Conservation (phyloP, 2,888 invertebrate species). For the Beris morrisii region DNA sequence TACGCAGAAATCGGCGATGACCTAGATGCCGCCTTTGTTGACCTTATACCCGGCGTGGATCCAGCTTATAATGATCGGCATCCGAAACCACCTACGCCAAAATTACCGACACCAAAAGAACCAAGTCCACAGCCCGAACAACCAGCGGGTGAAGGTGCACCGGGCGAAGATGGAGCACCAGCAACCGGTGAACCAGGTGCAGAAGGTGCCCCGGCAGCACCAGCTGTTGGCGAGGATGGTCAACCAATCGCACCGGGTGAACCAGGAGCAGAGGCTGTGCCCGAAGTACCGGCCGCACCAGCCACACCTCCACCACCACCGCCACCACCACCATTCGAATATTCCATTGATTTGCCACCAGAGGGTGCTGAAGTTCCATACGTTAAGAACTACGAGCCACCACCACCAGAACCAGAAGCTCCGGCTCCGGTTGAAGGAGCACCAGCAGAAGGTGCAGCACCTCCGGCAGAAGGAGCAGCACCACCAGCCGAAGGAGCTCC, state of each 20-base stretch:
- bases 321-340: conserved; percentile 57
- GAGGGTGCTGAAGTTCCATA: conserved; percentile 57
- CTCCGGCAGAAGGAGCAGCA: conserved; percentile 46
- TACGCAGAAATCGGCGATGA: conserved; percentile 92
- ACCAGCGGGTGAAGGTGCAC: conserved; percentile 38
- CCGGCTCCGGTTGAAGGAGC: conserved; percentile 41
- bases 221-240: conserved; percentile 14
- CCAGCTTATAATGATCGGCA: conserved; percentile 55
- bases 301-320: conserved; percentile 55
- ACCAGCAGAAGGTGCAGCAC: conserved; percentile 48
- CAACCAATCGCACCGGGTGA: conserved; percentile 14
- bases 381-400: conserved; percentile 55
- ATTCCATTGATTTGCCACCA: conserved; percentile 55
- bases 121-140: conserved; percentile 50
- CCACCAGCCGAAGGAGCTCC: conserved; percentile 49
- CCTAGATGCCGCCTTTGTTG: conserved; percentile 91
- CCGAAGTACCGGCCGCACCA: conserved; percentile 42
- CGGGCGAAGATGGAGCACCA: conserved; percentile 30
- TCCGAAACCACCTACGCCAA: conserved; percentile 56
- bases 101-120: conserved; percentile 49
- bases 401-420: conserved; percentile 52
- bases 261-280: conserved; percentile 53
- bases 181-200: conserved; percentile 45
- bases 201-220: conserved; percentile 45
- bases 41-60: conserved; percentile 67